Base-by-base conservation (phyloP, 2,797 vertebrate species). In the Etheostoma nigrum region DNA sequence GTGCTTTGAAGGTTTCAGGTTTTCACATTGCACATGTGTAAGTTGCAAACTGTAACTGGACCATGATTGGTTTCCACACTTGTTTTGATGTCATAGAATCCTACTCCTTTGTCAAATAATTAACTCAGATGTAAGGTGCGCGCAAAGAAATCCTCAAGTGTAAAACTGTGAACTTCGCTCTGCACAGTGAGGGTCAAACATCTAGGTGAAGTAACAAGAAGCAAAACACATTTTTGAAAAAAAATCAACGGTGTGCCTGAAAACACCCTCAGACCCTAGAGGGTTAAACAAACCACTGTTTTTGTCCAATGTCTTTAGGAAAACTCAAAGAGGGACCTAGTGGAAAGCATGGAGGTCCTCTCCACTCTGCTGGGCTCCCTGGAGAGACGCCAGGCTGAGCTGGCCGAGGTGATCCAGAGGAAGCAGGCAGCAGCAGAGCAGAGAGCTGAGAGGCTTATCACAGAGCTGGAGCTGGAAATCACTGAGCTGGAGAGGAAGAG, bases 391-490 rank as follows among this genome's bases (percentile, higher is more conserved):
- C 89, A 70, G 81, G 68, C 84, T 0, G 83, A 93, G 78, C 55
- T 95, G 61, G 42, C 83, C 19, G 85, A 87, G 52, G 64, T 4
- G 63, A 86, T 95, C 63, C 83, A 76, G 81, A 88, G 74, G 77
- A 89, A 81, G 73, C 94, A 95, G 90, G 81, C 30, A 0, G 82
- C 61, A n/a, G 88, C 87, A 0, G 93, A 94, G 72, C 84, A 42
- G 57, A 82, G 79, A 23, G 90, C 92, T 0, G 60, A 89, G 55
- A 78, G 69, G 3, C 83, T 94, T 23, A 57, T 93, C 27, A 14
- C 68, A 19, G 85, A 91, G 47, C 85, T 95, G 79, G 72, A 94
- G 88, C 57, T 82, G 83, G 94, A 95, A 59, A 82, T 95, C 61
- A 14, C 16, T 1, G 80, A 92, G 69, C 87, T 95, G 33, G 76